Conservation (phyloP, 1,140 invertebrate species). For the Macrocentrus cingulum region DNA sequence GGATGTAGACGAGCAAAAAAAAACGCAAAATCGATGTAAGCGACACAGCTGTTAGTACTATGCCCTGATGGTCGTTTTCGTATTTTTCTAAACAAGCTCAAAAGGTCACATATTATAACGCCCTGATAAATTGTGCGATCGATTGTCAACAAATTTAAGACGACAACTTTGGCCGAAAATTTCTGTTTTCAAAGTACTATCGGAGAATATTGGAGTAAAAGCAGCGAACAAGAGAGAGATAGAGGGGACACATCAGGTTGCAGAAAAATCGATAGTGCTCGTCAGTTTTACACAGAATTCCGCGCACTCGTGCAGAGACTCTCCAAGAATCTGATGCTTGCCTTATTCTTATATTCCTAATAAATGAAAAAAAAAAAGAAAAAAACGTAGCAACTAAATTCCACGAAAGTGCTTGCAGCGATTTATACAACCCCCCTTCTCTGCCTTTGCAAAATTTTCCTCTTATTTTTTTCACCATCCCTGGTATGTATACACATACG, state of each 20-base stretch:
- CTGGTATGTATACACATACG: too few relatives aligned
- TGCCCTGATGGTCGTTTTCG: too few relatives aligned
- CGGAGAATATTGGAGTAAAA: neutral
- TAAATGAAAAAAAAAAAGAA: conserved; percentile 11
- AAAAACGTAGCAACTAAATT: too few relatives aligned
- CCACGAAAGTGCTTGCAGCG: neutral
- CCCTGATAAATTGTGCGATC: neutral
- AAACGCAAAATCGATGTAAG: conserved; percentile 6
- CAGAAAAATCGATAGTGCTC: conserved; percentile 11
- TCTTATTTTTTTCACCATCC: too few relatives aligned
- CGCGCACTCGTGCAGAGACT: conserved; percentile 13
- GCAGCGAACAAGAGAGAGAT: neutral
- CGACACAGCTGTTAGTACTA: conserved; percentile 9
- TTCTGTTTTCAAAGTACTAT: neutral
- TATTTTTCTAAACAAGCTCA: neutral
- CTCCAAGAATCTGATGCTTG: conserved; percentile 3
- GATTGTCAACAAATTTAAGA: conserved; percentile 17
- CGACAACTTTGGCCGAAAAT: conserved; percentile 11
- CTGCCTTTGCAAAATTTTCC: neutral
- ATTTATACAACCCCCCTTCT: neutral
- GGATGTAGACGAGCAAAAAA: neutral
- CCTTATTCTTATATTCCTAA: conserved; percentile 2
- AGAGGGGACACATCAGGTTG: neutral
- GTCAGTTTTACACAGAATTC: conserved; percentile 9
- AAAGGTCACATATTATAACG: neutral